Evolutionary conservation across 2,797 vertebrate genomes (phyloP), one percentile per base, ranked within the genome.

Genomic region (Cichlasoma orientale): DNA sequence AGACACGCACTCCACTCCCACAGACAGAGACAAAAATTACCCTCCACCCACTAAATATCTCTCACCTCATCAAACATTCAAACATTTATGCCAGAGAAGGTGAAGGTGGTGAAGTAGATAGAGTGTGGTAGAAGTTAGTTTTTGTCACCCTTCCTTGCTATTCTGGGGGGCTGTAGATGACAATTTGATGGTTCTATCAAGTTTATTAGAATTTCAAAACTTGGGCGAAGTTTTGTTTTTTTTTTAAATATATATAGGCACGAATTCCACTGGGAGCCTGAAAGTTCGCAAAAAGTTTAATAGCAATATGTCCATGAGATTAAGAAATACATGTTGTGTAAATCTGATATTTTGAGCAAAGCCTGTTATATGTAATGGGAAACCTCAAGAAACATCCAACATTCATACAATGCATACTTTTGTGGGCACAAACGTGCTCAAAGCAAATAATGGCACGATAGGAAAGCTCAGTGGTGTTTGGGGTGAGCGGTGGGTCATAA

Each of bases 41-140:
- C 75, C 74, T 82, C 82, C 63, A 79, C 73, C 76, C 54, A 72
- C 83, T 74, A 80, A 89, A 82, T 79, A 87, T 89, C 86, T 83
- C 82, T 87, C 78, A 85, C 83, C 68, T 91, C 86, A 92, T 94
- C 87, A 90, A 92, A 90, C 73, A 88, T 90, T 86, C 75, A 91
- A 90, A 89, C 59, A 85, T 90, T 85, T 73, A 92, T 88, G 83
- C 76, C 75, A 85, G 59, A 70, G 75, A 75, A 82, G 82, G 74
- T n/a, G 74, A 84, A 82, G 72, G 75, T 83, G 84, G 57, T 80
- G 79, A 86, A 80, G 58, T 33, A 54, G 59, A 72, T 38, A 54
- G 57, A 72, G 74, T 70, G 86, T 77, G 83, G 38, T 31, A 31
- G 59, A 69, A 63, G 38, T 55, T 54, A 61, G 50, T 75, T 82